Percentiles rank a stretch among this genome's conserved stretches.
These are phyloP conservation scores for Apis mellifera DNA, from an alignment of 1,140 invertebrate species.

Conservation along the genomic window Amel_HAv3.1 CM009933.2:246501-247000, in stretches of 20 bases:
- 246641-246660: background rate
- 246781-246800: conserved; percentile 92
- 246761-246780: conserved; percentile 88
- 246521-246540: conserved; percentile 67
- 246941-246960: conserved; percentile 90
- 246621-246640: conserved; percentile 50
- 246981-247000: conserved; percentile 71
- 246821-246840: conserved; percentile 89
- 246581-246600: conserved; percentile 62
- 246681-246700: conserved; percentile 51
- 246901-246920: background rate
- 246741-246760: conserved; percentile 77
- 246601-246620: conserved; percentile 35
- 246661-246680: background rate
- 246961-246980: conserved; percentile 85
- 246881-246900: too few species aligned
- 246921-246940: conserved; percentile 83
- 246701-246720: conserved; percentile 59
- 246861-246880: background rate
- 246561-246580: conserved; percentile 76
- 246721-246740: conserved; percentile 75
- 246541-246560: conserved; percentile 77
- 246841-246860: conserved; percentile 57
- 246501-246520: conserved; percentile 56
- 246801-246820: conserved; percentile 90